phyloP scores from a whole-genome alignment of 2,888 invertebrate genomes.

The Thelaira solivaga region DNA sequence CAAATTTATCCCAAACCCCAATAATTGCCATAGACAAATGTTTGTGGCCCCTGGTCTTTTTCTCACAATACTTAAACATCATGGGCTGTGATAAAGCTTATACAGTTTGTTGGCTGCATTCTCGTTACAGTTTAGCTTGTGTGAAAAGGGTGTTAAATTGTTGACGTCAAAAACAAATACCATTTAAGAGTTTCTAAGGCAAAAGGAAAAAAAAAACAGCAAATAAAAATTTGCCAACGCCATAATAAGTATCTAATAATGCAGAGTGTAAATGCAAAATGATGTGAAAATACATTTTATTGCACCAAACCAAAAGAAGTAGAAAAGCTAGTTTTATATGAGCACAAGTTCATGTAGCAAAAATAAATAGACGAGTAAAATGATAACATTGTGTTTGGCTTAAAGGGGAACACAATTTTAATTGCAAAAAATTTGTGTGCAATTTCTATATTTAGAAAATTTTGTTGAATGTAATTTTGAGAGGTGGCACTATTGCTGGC shows the following conservation, averaged over 20 bases:
- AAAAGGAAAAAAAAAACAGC: not conserved
- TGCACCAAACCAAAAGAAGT: no score
- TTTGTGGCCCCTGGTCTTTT: slow-evolving; percentile 19
- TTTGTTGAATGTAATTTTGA: not conserved
- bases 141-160: slow-evolving; percentile 32
- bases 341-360: no score
- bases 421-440: slow-evolving; percentile 20
- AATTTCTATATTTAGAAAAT: not conserved
- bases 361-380: no score
- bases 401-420: slow-evolving; percentile 18
- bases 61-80: not conserved
- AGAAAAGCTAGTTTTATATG: no score
- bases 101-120: not conserved
- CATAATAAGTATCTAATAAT: not conserved
- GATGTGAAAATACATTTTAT: slow-evolving; percentile 22
- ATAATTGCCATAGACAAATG: slow-evolving; percentile 19
- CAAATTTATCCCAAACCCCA: not conserved
- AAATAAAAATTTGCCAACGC: not conserved
- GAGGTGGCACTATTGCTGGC: not conserved
- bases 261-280: slow-evolving; percentile 8
- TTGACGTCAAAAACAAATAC: slow-evolving; percentile 48
- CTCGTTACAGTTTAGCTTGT: not conserved
- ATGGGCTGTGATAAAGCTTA: slow-evolving; percentile 18
- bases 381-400: not conserved
- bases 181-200: slow-evolving; percentile 42